Evolutionary conservation across 2,888 invertebrate species (phyloP).

Genomic region (Mythimna impura): DNA sequence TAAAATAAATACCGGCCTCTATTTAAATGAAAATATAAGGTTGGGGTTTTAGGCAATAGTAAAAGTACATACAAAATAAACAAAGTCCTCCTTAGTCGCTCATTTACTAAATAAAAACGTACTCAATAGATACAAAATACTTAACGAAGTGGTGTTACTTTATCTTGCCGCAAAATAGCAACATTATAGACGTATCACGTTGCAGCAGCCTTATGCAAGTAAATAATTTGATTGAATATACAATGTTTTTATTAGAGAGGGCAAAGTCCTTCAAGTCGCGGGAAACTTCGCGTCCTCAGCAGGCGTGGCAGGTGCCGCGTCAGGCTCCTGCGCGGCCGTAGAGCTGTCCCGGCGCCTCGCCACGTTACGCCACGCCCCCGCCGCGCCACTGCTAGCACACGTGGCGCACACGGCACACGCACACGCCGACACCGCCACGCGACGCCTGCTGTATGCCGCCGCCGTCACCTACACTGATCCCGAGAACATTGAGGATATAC

Average conservation of each 20-base stretch:
- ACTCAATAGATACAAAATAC: too few relatives aligned
- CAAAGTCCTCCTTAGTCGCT: too few relatives aligned
- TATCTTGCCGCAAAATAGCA: too few relatives aligned
- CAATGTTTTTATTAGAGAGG: constrained; percentile 41
- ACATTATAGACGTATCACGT: too few relatives aligned
- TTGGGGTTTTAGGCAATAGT: too few relatives aligned
- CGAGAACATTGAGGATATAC: constrained; percentile 67
- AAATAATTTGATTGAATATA: too few relatives aligned
- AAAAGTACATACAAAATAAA: too few relatives aligned
- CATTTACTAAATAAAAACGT: too few relatives aligned
- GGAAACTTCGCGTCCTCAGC: constrained; percentile 70
- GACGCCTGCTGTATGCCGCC: constrained; percentile 76
- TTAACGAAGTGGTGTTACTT: too few relatives aligned
- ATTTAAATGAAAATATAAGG: too few relatives aligned
- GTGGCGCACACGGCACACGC: constrained; percentile 72
- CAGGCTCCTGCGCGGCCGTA: constrained; percentile 72
- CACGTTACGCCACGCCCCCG: constrained; percentile 68
- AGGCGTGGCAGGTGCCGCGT: constrained; percentile 70
- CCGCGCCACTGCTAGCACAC: constrained; percentile 70
- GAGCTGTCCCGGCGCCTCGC: constrained; percentile 74
- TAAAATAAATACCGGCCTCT: too few relatives aligned
- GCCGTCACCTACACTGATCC: constrained; percentile 69
- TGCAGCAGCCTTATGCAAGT: too few relatives aligned
- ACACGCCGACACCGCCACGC: constrained; percentile 72
- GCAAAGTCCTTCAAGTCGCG: constrained; percentile 76